Evolutionary conservation across 2,888 invertebrate genomes (phyloP), one percentile per base, ranked within the genome.

Genomic region (Drosophila merina): DNA sequence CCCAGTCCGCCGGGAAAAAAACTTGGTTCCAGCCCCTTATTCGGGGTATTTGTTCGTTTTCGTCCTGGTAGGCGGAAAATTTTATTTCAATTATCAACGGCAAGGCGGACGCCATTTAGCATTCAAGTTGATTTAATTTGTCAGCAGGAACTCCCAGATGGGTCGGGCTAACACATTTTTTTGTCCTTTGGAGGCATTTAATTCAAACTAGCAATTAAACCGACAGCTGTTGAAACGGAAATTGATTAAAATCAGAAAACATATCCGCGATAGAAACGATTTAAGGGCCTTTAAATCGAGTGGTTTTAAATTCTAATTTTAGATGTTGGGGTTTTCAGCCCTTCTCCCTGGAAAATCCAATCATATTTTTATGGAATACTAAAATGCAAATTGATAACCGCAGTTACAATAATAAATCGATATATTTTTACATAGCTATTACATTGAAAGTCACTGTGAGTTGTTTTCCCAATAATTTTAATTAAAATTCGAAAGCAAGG

Each of bases 51-150:
- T 48, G 9, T 58, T 64, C 44, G 55, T 70, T 55, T 63, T 57
- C 42, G 57, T 58, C 62, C 60, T 67, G 49, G 44, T 31, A 55
- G 62, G 48, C 66, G 48, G 68, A 45, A 74, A 86, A 72, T 80
- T 81, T 73, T 56, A 81, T 84, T 86, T 84, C 72, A 86, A 82
- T 82, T 86, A 82, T 71, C 74, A 75, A 87, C 85, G 74, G 59
- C 69, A 67, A 73, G 57, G 66, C 73, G 60, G 63, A 30, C 26
- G 55, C 40, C 55, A 58, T 66, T 64, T 54, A 70, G 51, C 40
- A 68, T 60, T 78, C 42, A 44, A 72, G 63, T 50, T 30, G 68
- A 51, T 63, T 69, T 75, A 66, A 79, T 79, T 79, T 75, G 66
- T 72, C 49, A 45, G 57, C 44, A 47, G 50, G 7, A 42, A 58